phyloP scores from a whole-genome alignment of 2,113 vertebrate species.

The Melierax canorus region DNA sequence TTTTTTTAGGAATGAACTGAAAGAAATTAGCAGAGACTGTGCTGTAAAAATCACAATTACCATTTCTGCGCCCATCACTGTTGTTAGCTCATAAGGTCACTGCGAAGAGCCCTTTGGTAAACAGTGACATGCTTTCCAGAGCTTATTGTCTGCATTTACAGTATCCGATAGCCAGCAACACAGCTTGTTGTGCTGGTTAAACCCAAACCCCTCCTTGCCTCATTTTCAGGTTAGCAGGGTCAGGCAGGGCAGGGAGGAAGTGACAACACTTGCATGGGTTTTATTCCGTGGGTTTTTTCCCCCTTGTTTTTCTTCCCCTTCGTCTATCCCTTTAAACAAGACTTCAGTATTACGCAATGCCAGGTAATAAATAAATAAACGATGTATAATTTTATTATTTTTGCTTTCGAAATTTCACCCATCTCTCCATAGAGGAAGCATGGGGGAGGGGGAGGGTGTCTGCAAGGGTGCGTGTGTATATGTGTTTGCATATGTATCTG shows the following conservation, averaged over 20 bases:
- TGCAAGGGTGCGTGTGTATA: not conserved
- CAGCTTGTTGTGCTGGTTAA: not conserved
- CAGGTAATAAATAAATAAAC: not conserved
- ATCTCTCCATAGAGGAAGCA: not conserved
- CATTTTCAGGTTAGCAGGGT: not conserved
- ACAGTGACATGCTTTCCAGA: not conserved
- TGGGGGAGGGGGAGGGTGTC: not conserved
- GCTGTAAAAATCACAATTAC: constrained; percentile 49
- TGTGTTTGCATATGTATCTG: not conserved
- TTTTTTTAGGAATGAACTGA: not conserved
- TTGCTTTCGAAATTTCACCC: constrained; percentile 11
- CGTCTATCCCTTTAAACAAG: not conserved
- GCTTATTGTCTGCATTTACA: constrained; percentile 11
- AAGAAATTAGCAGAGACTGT: constrained; percentile 4
- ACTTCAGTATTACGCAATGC: not conserved
- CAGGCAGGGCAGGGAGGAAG: not conserved
- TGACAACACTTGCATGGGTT: not conserved
- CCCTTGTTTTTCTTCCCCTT: not conserved
- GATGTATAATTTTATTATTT: not conserved
- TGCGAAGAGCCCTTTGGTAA: constrained; percentile 26
- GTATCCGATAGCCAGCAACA: not conserved
- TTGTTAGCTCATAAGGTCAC: constrained; percentile 37
- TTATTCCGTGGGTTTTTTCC: not conserved
- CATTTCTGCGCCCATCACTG: not conserved
- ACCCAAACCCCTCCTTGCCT: not conserved